Conservation (phyloP, 2,113 vertebrate genomes). For the Aptenodytes patagonicus region DNA sequence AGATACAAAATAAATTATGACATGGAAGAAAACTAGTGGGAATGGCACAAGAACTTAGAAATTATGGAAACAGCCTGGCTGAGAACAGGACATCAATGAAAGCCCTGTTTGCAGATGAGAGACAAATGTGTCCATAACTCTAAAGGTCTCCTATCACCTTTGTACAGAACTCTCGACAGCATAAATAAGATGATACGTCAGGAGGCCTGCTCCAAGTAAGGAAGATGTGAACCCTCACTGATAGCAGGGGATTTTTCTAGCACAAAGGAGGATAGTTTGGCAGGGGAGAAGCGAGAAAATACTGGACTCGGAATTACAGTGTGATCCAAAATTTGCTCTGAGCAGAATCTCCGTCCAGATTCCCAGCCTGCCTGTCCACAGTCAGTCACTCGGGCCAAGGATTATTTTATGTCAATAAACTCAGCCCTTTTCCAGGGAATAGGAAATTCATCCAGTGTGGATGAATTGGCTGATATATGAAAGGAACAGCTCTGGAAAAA, state of each 20-base stretch:
- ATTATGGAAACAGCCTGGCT: background rate
- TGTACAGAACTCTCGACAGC: background rate
- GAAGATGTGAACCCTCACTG: slow-evolving; percentile 27
- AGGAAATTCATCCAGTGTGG: slow-evolving; percentile 1
- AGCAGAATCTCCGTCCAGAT: slow-evolving; percentile 24
- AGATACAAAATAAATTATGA: background rate
- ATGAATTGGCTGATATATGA: slow-evolving; percentile 3
- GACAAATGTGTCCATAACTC: background rate
- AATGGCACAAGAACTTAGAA: background rate
- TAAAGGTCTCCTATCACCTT: background rate
- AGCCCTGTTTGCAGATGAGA: background rate
- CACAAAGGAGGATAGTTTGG: slow-evolving; percentile 7
- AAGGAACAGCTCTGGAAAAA: slow-evolving; percentile 24
- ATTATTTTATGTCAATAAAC: slow-evolving; percentile 42
- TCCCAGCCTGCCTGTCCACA: slow-evolving; percentile 21
- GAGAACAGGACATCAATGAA: background rate
- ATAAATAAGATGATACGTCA: slow-evolving; percentile 5
- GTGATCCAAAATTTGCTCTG: slow-evolving; percentile 35
- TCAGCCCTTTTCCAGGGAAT: slow-evolving; percentile 3
- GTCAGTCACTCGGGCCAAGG: slow-evolving; percentile 13
- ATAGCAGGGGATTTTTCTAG: slow-evolving; percentile 41
- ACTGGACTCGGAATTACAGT: background rate
- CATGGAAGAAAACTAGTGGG: background rate
- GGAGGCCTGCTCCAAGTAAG: slow-evolving; percentile 35
- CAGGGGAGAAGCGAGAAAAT: slow-evolving; percentile 13